These are phyloP conservation scores for Sesia apiformis DNA, from an alignment of 2,888 invertebrate genomes.

Conservation along the genomic window DNA sequence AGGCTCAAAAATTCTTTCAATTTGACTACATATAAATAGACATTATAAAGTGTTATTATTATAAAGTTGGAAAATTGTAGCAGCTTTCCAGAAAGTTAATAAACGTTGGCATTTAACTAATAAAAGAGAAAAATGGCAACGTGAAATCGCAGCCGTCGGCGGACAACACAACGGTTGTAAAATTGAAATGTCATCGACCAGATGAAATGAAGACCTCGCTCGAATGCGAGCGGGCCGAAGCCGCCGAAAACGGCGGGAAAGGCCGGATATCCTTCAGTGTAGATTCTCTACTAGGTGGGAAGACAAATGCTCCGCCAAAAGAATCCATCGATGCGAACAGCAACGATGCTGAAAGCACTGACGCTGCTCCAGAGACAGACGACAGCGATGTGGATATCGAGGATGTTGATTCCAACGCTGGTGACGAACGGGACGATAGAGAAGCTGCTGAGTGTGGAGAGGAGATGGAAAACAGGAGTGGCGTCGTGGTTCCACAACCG, in stretches of 20 bases:
- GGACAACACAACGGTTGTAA: conserved; percentile 9
- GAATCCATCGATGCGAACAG: conserved; percentile 43
- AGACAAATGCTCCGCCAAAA: conserved; percentile 38
- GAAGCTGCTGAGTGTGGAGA: conserved; percentile 57
- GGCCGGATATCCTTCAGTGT: conserved; percentile 84
- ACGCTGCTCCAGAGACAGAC: conserved; percentile 47
- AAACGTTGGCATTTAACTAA: no score
- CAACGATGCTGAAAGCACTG: conserved; percentile 56
- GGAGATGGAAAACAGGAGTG: conserved; percentile 57
- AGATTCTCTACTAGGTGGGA: conserved; percentile 75
- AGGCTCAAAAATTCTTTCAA: no score
- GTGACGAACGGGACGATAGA: conserved; percentile 60
- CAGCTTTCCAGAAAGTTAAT: no score
- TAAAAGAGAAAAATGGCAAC: no score
- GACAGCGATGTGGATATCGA: conserved; percentile 71
- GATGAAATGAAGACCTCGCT: conserved; percentile 72
- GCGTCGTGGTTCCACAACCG: conserved; percentile 80
- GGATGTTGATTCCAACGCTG: conserved; percentile 55
- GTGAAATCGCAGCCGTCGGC: conserved; percentile 2
- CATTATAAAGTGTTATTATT: no score
- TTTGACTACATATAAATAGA: no score
- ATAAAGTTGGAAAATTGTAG: no score
- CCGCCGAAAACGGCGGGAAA: conserved; percentile 69
- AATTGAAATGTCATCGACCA: conserved; percentile 51
- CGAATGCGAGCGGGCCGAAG: conserved; percentile 66